These are phyloP conservation scores for Desmodus rotundus DNA, from an alignment of 2,113 vertebrate genomes.

Conservation along the genomic window DNA sequence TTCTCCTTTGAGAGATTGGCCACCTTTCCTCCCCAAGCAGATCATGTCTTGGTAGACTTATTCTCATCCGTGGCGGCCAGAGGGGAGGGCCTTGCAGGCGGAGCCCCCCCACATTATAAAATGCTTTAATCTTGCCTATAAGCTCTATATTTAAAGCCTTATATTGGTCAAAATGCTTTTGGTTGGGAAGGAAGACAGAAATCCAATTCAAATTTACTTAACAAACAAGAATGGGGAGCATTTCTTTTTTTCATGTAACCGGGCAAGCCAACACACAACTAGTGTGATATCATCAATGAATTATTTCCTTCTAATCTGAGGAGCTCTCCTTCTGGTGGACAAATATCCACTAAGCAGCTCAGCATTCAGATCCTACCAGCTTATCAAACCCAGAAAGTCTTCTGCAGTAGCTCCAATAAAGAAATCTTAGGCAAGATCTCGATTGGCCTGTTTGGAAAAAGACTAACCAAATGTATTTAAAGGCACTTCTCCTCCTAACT, in stretches of 20 bases:
- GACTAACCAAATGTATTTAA: not conserved
- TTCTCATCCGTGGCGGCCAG: too few species aligned
- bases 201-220: constrained; percentile 1
- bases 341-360: not conserved
- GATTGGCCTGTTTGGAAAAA: not conserved
- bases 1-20: too few species aligned
- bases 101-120: too few species aligned
- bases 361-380: not conserved
- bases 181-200: not conserved
- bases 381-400: not conserved
- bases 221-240: not conserved
- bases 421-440: not conserved
- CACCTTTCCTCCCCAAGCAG: too few species aligned
- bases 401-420: not conserved
- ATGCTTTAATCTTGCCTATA: not conserved
- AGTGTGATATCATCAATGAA: not conserved
- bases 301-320: not conserved
- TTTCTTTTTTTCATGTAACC: constrained; percentile 9
- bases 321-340: not conserved
- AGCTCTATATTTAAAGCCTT: not conserved
- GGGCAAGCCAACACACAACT: not conserved
- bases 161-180: constrained; percentile 22
- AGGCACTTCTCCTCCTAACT: not conserved
- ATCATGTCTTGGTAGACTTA: too few species aligned
- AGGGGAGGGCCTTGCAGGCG: too few species aligned